Evolutionary conservation across 2,888 invertebrate genomes (phyloP).

Genomic region (Loripinus fragilis): DNA sequence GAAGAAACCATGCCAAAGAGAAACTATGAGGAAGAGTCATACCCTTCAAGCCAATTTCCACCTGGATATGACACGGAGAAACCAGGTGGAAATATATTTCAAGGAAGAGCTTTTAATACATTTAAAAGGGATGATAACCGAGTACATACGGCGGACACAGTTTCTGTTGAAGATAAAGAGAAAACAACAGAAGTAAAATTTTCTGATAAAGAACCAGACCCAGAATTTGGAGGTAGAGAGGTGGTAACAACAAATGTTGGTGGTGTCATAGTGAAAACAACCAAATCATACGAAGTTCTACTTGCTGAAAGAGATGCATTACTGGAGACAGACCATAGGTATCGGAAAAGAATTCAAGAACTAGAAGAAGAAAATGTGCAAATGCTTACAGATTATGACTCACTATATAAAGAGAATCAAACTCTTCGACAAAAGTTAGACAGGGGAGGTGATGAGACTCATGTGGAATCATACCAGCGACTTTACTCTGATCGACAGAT

Average conservation of each 20-base stretch:
- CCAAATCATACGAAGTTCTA: conserved; percentile 51
- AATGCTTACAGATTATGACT: conserved; percentile 52
- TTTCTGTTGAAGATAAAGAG: neutral
- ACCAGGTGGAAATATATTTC: conserved; percentile 55
- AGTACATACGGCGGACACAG: neutral
- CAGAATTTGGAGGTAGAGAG: conserved; percentile 33
- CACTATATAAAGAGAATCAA: conserved; percentile 57
- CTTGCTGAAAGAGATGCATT: conserved; percentile 56
- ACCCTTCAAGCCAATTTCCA: neutral
- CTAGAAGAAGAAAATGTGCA: conserved; percentile 49
- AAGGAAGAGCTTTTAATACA: conserved; percentile 50
- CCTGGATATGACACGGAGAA: conserved; percentile 40
- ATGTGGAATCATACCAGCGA: conserved; percentile 57
- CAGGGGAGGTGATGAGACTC: conserved; percentile 53
- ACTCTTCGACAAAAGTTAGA: conserved; percentile 52
- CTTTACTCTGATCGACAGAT: conserved; percentile 55
- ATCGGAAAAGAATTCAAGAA: conserved; percentile 46
- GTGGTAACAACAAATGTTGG: conserved; percentile 43
- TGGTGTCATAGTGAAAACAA: conserved; percentile 34
- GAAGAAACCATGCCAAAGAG: conserved; percentile 26
- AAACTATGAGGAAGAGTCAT: conserved; percentile 21
- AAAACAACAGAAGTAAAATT: conserved; percentile 33
- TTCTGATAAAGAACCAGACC: conserved; percentile 26
- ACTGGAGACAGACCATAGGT: conserved; percentile 48
- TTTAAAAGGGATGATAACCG: conserved; percentile 34